Percentiles rank a stretch among this genome's conserved stretches.
Conservation (phyloP, 2,888 invertebrate genomes). For the Spicauda simplicius region DNA sequence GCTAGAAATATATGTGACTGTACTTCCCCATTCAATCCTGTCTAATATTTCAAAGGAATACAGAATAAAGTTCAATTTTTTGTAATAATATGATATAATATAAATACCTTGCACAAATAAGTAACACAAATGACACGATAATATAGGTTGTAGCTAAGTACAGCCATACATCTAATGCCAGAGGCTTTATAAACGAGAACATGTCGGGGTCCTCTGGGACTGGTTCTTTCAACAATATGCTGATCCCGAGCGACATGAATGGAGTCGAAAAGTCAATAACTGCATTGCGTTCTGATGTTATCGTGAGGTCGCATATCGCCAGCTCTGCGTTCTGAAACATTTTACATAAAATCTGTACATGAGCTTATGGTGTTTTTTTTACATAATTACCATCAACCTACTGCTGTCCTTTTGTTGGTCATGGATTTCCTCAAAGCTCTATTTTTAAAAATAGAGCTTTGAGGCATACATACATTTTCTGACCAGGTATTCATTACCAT, state of each 20-base stretch:
- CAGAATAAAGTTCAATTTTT: too few relatives aligned
- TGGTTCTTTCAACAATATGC: conserved; percentile 93
- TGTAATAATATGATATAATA: neutral
- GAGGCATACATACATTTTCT: too few relatives aligned
- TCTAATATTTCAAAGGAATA: too few relatives aligned
- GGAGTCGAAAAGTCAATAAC: conserved; percentile 97
- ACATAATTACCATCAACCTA: too few relatives aligned
- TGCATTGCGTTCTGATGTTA: conserved; percentile 93
- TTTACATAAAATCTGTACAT: neutral
- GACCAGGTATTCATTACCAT: too few relatives aligned
- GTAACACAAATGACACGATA: conserved; percentile 91
- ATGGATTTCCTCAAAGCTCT: too few relatives aligned
- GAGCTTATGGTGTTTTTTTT: too few relatives aligned
- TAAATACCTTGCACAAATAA: conserved; percentile 89
- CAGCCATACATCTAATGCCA: conserved; percentile 93
- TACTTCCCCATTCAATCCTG: too few relatives aligned
- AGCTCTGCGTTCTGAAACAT: conserved; percentile 93
- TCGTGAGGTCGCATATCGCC: conserved; percentile 97
- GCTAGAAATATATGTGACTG: too few relatives aligned
- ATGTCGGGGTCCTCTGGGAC: conserved; percentile 90
- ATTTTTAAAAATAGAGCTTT: too few relatives aligned
- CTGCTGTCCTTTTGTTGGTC: too few relatives aligned
- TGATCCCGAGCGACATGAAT: conserved; percentile 97
- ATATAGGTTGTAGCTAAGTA: conserved; percentile 94
- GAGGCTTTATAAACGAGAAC: conserved; percentile 94